A percentile compares a stretch with the other conserved stretches of the same genome.
These are phyloP conservation scores for Dromius quadrimaculatus DNA, from an alignment of 2,888 invertebrate species.

Conservation along the genomic window DNA sequence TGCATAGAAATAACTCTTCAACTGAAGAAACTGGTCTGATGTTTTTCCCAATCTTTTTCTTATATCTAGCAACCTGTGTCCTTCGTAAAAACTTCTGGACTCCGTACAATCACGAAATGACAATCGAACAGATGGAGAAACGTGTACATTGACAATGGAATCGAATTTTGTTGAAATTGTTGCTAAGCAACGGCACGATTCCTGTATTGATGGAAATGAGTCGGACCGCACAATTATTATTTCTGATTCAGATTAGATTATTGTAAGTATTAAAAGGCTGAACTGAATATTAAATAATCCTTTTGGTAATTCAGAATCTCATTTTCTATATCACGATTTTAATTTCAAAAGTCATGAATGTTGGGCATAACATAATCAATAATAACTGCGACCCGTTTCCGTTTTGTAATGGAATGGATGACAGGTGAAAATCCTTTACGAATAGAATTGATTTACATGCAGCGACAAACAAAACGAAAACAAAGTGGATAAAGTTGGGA, in stretches of 20 bases:
- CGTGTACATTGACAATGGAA: slow-evolving; percentile 13
- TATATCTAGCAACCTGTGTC: no score
- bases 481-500: not conserved
- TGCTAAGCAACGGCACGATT: slow-evolving; percentile 23
- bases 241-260: slow-evolving; percentile 15
- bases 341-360: not conserved
- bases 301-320: no score
- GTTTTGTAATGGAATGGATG: not conserved
- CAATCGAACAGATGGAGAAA: slow-evolving; percentile 7
- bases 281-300: not conserved
- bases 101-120: not conserved
- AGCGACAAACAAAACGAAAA: not conserved
- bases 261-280: not conserved
- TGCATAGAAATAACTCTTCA: no score
- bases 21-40: no score
- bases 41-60: no score
- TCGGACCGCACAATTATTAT: slow-evolving; percentile 9
- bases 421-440: slow-evolving; percentile 2
- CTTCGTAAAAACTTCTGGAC: no score
- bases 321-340: not conserved
- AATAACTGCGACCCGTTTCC: not conserved
- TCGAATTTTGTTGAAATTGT: slow-evolving; percentile 27
- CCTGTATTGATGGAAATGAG: slow-evolving; percentile 4
- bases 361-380: no score
- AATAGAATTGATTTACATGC: slow-evolving; percentile 2